A percentile compares a stretch with the other conserved stretches of the same genome.
Conservation (phyloP, 2,113 vertebrate species). For the Polypterus senegalus region DNA sequence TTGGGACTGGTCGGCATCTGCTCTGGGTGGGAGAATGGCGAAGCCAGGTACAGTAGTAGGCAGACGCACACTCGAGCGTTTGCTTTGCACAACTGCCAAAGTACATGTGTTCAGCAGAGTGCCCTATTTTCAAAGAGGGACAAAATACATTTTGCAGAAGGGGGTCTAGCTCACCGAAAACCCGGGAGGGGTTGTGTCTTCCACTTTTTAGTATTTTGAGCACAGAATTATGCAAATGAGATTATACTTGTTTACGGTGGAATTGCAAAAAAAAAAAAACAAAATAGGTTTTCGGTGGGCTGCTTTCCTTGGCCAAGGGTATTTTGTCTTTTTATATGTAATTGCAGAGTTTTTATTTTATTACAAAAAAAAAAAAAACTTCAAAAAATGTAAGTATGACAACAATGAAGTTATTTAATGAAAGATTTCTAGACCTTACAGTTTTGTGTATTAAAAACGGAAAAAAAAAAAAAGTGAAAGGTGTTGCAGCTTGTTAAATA, state of each 20-base stretch:
- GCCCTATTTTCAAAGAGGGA: slow-evolving; percentile 77
- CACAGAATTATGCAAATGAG: slow-evolving; percentile 82
- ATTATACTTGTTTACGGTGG: slow-evolving; percentile 76
- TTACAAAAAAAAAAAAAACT: slow-evolving; percentile 84
- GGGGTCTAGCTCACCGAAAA: slow-evolving; percentile 87
- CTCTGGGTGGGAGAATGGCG: not conserved
- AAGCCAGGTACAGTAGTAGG: slow-evolving; percentile 29
- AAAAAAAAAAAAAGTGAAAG: slow-evolving; percentile 50
- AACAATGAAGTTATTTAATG: slow-evolving; percentile 80
- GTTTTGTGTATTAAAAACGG: slow-evolving; percentile 60
- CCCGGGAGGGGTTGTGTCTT: slow-evolving; percentile 72
- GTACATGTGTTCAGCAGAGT: slow-evolving; percentile 69
- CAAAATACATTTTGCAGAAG: slow-evolving; percentile 79
- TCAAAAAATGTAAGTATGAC: slow-evolving; percentile 67
- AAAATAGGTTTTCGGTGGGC: slow-evolving; percentile 78
- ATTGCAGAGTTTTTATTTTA: slow-evolving; percentile 99
- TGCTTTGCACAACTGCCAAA: slow-evolving; percentile 84
- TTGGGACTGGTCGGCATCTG: too few species aligned
- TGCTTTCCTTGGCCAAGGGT: slow-evolving; percentile 81
- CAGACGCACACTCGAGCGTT: slow-evolving; percentile 39
- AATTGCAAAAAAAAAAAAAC: slow-evolving; percentile 54
- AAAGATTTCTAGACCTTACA: slow-evolving; percentile 79
- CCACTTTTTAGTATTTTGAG: slow-evolving; percentile 84
- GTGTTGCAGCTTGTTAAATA: slow-evolving; percentile 89
- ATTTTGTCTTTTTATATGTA: slow-evolving; percentile 92